These are phyloP conservation scores for Erebia ligea DNA, from an alignment of 2,888 invertebrate species.

Conservation along the genomic window DNA sequence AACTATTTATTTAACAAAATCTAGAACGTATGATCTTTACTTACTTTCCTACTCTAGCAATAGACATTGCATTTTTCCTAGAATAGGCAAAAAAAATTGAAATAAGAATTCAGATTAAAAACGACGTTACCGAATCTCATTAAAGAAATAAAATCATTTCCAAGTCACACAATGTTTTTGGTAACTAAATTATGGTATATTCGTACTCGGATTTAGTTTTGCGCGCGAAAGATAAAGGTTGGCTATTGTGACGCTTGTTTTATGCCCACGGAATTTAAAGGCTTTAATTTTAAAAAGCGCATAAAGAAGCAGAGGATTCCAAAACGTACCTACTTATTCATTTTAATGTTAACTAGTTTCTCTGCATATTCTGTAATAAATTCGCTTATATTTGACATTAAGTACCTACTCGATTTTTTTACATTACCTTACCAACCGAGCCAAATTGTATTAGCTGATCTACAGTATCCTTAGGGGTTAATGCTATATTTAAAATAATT, in stretches of 20 bases:
- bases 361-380: background rate
- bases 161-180: background rate
- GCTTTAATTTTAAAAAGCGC: conserved; percentile 27
- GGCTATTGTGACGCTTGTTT: conserved; percentile 28
- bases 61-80: background rate
- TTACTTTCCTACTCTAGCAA: too few species aligned
- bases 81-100: background rate
- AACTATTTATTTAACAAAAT: too few species aligned
- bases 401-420: background rate
- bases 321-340: conserved; percentile 8
- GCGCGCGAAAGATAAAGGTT: conserved; percentile 33
- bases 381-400: background rate
- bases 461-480: too few species aligned
- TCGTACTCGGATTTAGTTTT: conserved; percentile 28
- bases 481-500: background rate
- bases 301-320: conserved; percentile 11
- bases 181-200: conserved; percentile 6
- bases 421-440: background rate
- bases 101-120: background rate
- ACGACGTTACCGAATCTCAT: background rate
- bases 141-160: background rate
- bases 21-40: too few species aligned
- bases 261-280: conserved; percentile 26
- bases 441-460: background rate
- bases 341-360: conserved; percentile 15